phyloP scores from a whole-genome alignment of 2,797 vertebrate species.

The Threskiornis aethiopicus region DNA sequence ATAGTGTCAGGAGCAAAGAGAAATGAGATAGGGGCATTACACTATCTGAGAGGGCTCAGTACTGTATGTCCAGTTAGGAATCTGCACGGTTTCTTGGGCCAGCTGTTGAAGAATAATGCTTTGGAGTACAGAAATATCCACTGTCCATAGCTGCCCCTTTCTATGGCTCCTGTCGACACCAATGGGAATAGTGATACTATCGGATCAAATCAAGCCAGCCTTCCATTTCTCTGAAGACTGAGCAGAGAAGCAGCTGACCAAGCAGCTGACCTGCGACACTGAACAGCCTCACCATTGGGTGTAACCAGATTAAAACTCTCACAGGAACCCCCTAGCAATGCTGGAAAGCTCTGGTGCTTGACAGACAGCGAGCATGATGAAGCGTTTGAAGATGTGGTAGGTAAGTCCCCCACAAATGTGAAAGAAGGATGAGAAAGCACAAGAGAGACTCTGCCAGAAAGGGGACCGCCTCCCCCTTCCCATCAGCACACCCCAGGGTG shows the following conservation, averaged over 20 bases:
- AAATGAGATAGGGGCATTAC: not conserved
- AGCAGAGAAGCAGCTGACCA: not conserved
- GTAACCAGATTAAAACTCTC: not conserved
- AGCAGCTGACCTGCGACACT: not conserved
- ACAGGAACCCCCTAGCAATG: not conserved
- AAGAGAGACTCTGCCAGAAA: not conserved
- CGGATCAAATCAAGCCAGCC: not conserved
- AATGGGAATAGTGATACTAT: not conserved
- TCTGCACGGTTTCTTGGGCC: not conserved
- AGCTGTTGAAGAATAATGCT: not conserved
- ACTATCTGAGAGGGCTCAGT: not conserved
- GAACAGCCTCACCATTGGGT: not conserved
- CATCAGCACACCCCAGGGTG: not conserved
- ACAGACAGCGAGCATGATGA: rapidly evolving
- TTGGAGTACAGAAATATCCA: not conserved
- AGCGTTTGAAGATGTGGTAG: not conserved
- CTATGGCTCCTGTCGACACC: not conserved
- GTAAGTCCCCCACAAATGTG: not conserved
- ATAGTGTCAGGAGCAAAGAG: not conserved
- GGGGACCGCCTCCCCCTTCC: not conserved
- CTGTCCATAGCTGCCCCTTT: not conserved
- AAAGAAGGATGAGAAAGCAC: not conserved
- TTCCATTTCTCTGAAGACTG: not conserved
- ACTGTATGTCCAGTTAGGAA: not conserved
- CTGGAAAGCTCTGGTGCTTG: not conserved